A percentile compares a stretch with the other conserved stretches of the same genome.
Conservation (phyloP, 1,140 invertebrate genomes). For the Bathynomus jamesi region DNA sequence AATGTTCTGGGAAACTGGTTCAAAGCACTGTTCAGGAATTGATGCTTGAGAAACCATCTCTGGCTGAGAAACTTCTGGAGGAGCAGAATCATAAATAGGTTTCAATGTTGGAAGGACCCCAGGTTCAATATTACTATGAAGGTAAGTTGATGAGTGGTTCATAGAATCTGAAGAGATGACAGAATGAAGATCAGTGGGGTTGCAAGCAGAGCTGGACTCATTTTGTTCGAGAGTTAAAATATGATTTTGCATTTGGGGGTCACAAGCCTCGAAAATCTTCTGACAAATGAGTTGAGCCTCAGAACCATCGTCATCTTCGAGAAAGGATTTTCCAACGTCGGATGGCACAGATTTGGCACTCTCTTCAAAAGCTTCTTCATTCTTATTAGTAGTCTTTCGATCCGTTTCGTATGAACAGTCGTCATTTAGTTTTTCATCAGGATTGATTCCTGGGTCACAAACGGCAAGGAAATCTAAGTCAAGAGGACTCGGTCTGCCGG, state of each 20-base stretch:
- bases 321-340: neutral
- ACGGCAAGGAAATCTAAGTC: conserved; percentile 26
- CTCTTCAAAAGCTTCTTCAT: neutral
- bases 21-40: neutral
- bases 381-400: neutral
- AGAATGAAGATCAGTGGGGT: neutral
- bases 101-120: no score
- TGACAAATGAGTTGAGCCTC: neutral
- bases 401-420: no score
- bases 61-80: no score
- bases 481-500: conserved; percentile 33
- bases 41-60: neutral
- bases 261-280: neutral
- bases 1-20: neutral
- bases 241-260: neutral
- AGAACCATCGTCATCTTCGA: neutral
- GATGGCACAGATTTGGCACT: neutral
- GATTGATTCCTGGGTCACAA: neutral
- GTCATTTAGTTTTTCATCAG: no score
- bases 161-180: neutral
- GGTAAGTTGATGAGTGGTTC: neutral
- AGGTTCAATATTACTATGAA: no score
- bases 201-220: neutral
- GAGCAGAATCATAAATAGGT: neutral
- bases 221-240: neutral